These are phyloP conservation scores for Oncorhynchus keta DNA, from an alignment of 2,113 vertebrate species.

Conservation along the genomic window DNA sequence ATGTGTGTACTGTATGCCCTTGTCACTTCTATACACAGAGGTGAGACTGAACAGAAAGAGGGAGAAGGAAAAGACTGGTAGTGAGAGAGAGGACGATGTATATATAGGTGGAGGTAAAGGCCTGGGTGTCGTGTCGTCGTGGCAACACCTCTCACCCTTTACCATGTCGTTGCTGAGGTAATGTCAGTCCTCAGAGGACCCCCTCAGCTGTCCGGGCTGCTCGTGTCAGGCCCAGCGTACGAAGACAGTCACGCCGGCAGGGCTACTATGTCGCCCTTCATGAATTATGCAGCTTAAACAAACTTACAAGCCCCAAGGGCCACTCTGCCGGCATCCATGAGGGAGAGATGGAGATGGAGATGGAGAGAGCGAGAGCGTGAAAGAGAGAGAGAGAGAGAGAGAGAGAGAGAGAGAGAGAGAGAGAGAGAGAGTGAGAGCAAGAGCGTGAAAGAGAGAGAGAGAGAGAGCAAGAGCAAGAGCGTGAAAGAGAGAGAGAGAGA, in stretches of 20 bases:
- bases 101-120: not conserved
- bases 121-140: not conserved
- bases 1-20: too few species aligned
- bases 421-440: not conserved
- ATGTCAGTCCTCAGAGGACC: not conserved
- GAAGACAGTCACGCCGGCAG: constrained; percentile 71
- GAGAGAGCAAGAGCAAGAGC: not conserved
- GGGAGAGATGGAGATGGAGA: constrained; percentile 41
- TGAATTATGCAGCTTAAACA: constrained; percentile 88
- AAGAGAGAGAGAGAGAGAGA: not conserved
- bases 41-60: not conserved
- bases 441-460: not conserved
- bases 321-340: constrained; percentile 62
- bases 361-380: not conserved
- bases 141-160: constrained; percentile 18
- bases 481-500: not conserved
- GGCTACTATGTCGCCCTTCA: constrained; percentile 75
- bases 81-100: not conserved
- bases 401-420: not conserved
- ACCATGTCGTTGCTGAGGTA: not conserved
- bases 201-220: constrained; percentile 51
- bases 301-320: constrained; percentile 77
- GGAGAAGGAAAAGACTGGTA: not conserved
- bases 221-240: constrained; percentile 57
- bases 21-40: too few species aligned